Evolutionary conservation across 2,888 invertebrate genomes (phyloP).

Genomic region (Agrotis exclamationis): DNA sequence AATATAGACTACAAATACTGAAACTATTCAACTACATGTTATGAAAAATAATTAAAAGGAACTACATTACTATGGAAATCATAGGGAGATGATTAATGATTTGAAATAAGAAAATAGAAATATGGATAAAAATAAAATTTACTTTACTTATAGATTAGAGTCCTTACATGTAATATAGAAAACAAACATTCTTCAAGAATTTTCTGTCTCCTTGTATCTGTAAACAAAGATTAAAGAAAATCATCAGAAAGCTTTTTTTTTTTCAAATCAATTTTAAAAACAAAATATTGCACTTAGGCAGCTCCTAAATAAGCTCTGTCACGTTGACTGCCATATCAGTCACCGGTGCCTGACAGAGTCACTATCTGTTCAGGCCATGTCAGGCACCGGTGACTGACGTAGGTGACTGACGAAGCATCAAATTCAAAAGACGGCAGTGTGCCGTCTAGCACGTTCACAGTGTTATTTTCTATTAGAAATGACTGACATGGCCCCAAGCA

Average conservation of each 20-base stretch:
- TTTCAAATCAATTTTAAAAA: too few species aligned
- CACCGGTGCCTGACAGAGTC: too few species aligned
- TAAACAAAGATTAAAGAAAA: constrained; percentile 79
- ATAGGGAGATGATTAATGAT: constrained; percentile 5
- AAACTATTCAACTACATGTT: not conserved
- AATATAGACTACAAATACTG: not conserved
- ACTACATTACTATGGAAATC: not conserved
- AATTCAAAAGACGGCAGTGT: too few species aligned
- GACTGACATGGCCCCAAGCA: too few species aligned
- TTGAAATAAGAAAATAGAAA: constrained; percentile 15
- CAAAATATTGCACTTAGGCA: too few species aligned
- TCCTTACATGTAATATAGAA: constrained; percentile 37
- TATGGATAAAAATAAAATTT: constrained; percentile 27
- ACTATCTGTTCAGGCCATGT: too few species aligned
- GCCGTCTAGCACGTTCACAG: too few species aligned
- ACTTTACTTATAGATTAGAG: constrained; percentile 46
- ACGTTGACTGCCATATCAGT: too few species aligned
- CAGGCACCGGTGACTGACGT: too few species aligned
- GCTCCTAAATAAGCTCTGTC: too few species aligned
- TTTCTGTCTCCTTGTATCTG: constrained; percentile 94
- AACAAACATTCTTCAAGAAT: constrained; percentile 87
- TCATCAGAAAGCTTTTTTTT: constrained; percentile 2
- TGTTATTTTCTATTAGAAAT: too few species aligned
- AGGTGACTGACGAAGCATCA: too few species aligned
- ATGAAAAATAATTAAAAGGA: not conserved